Conservation (phyloP, 2,113 vertebrate genomes). For the Lutjanus erythropterus region DNA sequence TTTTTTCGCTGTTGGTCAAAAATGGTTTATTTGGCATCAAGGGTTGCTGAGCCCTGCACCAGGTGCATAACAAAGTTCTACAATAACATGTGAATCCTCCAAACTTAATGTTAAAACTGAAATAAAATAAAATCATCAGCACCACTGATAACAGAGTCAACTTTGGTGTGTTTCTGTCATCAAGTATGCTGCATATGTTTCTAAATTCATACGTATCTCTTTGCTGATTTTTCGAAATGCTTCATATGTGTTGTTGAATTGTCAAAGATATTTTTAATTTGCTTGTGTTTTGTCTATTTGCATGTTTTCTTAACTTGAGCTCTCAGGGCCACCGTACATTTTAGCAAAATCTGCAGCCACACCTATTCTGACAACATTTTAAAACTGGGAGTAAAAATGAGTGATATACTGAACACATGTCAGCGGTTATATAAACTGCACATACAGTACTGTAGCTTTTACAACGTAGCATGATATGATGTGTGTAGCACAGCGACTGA, state of each 20-base stretch:
- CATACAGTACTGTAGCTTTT: neutral
- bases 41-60: no score
- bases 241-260: neutral
- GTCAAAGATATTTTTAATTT: no score
- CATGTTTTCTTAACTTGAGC: neutral
- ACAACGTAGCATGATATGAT: neutral
- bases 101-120: neutral
- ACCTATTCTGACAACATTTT: neutral
- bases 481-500: neutral
- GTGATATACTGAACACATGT: neutral
- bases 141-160: neutral
- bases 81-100: neutral
- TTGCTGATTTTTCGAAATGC: neutral
- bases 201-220: no score
- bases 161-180: neutral
- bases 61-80: neutral
- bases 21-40: no score
- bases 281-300: neutral
- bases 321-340: neutral
- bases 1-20: no score
- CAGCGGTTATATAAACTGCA: neutral
- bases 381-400: neutral
- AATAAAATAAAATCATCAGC: neutral
- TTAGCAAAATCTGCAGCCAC: neutral
- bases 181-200: no score